Evolutionary conservation across 2,113 vertebrate species (phyloP).

Genomic region (Lophotis ruficrista): DNA sequence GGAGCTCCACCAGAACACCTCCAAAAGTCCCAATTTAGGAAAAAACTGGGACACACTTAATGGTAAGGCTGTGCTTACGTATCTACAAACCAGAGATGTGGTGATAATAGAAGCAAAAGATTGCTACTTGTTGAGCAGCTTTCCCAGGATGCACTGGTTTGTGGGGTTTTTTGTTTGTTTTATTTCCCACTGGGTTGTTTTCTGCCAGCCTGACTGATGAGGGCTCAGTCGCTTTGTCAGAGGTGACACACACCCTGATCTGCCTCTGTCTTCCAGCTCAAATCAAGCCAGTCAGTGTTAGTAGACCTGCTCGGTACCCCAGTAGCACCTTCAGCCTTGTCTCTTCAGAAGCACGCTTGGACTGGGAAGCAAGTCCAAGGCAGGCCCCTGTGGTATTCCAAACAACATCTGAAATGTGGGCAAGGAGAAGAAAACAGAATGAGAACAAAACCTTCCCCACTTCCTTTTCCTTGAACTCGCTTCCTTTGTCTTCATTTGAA

Average conservation of each 20-base stretch:
- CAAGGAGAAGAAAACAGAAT: not conserved
- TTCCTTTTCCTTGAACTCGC: not conserved
- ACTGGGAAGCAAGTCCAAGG: not conserved
- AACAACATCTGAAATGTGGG: not conserved
- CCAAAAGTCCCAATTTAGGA: not conserved
- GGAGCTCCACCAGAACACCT: not conserved
- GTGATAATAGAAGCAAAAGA: not conserved
- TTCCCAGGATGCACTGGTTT: not conserved
- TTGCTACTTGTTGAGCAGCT: fast-evolving
- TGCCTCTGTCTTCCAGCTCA: not conserved
- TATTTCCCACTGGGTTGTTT: not conserved
- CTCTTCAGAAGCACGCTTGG: not conserved
- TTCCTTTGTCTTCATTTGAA: not conserved
- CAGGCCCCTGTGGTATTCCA: not conserved
- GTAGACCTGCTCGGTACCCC: fast-evolving
- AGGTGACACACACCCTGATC: not conserved
- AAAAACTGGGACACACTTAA: not conserved
- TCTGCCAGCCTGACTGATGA: not conserved
- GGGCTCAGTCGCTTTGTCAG: too few relatives aligned
- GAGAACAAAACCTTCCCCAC: not conserved
- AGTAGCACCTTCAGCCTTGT: not conserved
- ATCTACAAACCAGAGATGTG: not conserved
- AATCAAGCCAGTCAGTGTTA: not conserved
- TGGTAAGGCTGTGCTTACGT: not conserved
- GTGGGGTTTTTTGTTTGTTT: too few relatives aligned